These are phyloP conservation scores for Peromyscus eremicus DNA, from an alignment of 2,797 vertebrate genomes.

Conservation along the genomic window DNA sequence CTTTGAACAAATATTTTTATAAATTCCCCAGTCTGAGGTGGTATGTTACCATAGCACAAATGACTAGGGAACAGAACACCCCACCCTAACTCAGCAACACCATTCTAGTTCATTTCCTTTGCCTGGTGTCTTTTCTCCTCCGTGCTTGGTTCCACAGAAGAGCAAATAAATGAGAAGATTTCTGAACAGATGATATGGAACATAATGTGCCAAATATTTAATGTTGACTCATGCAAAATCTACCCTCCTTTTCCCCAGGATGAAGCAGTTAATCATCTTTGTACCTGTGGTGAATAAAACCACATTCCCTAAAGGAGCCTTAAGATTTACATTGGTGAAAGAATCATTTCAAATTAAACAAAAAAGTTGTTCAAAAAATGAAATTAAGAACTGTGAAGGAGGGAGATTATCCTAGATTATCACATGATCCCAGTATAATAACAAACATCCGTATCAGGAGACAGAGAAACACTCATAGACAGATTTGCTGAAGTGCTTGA, in stretches of 20 bases:
- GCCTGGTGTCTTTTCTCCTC: background rate
- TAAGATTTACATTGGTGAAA: background rate
- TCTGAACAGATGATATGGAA: background rate
- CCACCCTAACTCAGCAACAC: background rate
- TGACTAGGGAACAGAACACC: rapidly evolving
- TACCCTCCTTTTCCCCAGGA: background rate
- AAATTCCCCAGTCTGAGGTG: background rate
- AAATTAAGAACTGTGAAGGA: background rate
- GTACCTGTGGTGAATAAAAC: background rate
- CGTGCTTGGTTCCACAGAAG: background rate
- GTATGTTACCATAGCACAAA: background rate
- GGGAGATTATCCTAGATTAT: background rate
- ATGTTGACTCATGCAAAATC: background rate
- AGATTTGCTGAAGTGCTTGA: background rate
- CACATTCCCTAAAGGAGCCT: background rate
- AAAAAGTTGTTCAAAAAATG: background rate
- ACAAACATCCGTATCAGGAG: background rate
- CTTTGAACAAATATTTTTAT: background rate
- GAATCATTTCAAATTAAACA: background rate
- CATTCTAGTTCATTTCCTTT: background rate
- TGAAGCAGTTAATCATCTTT: background rate
- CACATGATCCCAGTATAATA: background rate
- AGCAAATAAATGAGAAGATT: slow-evolving; percentile 19
- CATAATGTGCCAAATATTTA: background rate
- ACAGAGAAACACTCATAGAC: background rate